Evolutionary conservation across 2,113 vertebrate genomes (phyloP), one percentile per base, ranked within the genome.

Genomic region (Cyprinodon variegatus): DNA sequence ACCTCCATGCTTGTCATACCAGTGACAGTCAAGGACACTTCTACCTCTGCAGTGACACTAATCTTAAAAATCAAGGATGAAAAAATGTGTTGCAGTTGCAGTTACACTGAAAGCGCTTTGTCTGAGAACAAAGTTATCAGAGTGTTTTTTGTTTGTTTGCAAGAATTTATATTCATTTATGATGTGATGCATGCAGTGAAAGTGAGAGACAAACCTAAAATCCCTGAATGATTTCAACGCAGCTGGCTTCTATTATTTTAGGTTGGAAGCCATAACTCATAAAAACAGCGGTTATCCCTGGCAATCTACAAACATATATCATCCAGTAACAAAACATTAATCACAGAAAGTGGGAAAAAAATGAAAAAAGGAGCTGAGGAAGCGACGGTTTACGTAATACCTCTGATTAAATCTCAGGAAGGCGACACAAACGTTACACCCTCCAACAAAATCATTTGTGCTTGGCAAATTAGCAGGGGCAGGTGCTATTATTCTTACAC

Each of bases 271-370:
- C 91, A 93, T 97, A 96, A 96, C 89, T 96, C 94, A 95, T 94
- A 93, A 94, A 93, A 92, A 81, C 79, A 90, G 92, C 82, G 85
- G 88, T 91, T 94, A 94, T 96, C 94, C 92, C 91, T 48, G 70
- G 88, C 94, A 94, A 96, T 96, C 94, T 95, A 88, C 89, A 87
- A 88, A 86, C 94, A 94, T 95, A 95, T 90, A 95, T 97, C 94
- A 96, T 94, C 84, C 76, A 83, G 86, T 86, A 93, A 90, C 75
- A 90, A 84, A 90, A 90, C 93, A 96, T 97, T 96, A 95, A 97
- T 97, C 96, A 96, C 91, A 71, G 65, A 53, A 17, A 74, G 93
- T 88, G 92, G 70, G 14, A 2, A 20, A 38, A 37, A 17, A 20
- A 36, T 29, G 53, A 10, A 20, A 40, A 67, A 94, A 90, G 93